A percentile compares a stretch with the other conserved stretches of the same genome.
These are phyloP conservation scores for Stegana nigrithorax DNA, from an alignment of 2,888 invertebrate species.

Conservation along the genomic window DNA sequence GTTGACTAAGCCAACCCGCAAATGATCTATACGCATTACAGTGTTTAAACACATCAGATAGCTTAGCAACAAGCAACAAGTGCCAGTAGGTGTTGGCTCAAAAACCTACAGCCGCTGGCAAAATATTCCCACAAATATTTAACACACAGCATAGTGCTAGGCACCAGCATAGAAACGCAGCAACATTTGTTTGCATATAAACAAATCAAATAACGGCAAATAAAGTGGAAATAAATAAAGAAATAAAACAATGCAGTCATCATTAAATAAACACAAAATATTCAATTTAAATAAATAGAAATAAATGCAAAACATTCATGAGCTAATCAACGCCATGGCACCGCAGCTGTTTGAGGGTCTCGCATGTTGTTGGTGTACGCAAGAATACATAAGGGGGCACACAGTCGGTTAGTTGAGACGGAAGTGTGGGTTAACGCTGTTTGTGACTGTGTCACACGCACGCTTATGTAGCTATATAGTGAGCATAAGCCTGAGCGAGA, in stretches of 20 bases:
- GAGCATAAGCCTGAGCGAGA: background rate
- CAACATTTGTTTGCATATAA: constrained; percentile 41
- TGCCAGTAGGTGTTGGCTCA: too few relatives aligned
- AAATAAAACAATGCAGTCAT: background rate
- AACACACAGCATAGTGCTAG: constrained; percentile 17
- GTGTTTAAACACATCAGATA: too few relatives aligned
- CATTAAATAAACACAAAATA: constrained; percentile 9
- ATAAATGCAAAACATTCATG: background rate
- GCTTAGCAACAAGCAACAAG: too few relatives aligned
- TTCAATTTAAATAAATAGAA: constrained; percentile 3
- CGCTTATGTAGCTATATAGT: too few relatives aligned
- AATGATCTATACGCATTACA: too few relatives aligned
- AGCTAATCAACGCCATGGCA: background rate
- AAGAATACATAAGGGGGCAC: background rate
- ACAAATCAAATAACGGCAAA: constrained; percentile 20
- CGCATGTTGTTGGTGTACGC: background rate
- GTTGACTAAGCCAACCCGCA: too few relatives aligned
- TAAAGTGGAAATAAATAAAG: background rate
- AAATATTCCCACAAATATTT: constrained; percentile 48
- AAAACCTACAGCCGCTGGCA: background rate
- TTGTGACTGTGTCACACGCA: too few relatives aligned
- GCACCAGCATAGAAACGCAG: constrained; percentile 26
- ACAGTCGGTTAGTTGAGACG: too few relatives aligned
- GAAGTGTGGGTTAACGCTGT: too few relatives aligned
- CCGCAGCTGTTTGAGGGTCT: background rate